Base-by-base conservation (phyloP, 1,140 invertebrate species). In the Phymorhynchus buccinoides region DNA sequence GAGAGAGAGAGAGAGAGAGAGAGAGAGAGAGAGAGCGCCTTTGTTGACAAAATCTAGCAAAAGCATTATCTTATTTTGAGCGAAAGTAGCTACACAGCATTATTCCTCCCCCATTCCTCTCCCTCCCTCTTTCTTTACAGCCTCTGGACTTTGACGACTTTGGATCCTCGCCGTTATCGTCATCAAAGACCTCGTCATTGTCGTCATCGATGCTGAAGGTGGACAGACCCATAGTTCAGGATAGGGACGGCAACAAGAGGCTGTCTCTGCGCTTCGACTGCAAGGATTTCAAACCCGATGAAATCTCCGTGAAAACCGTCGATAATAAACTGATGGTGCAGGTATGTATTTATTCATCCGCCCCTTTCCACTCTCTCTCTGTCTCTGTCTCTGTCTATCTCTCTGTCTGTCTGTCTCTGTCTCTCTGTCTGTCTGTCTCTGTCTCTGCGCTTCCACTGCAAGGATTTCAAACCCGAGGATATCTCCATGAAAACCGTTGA, bases 391-490 rank as follows among this genome's bases (percentile, higher is more conserved):
- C 14, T 32, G 66, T 71, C 14, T 32, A 30, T 71, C 14, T 32
- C 14, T 71, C 14, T 71, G 66, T 71, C 14, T 71, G 66, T 71
- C 7, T 32, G 30, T 32, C 7, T 71, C 7, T 71, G 66, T 52
- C 14, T 71, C 9, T n/a, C 6, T 22, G 66, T 71, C 6, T n/a
- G 66, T 71, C 7, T 71, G 66, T n/a, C 14, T 71, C 79, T 92
- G 9, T 88, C 89, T 6, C 85, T 93, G 12, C 86, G 91, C 32
- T 93, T 93, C 86, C 91, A 93, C 81, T 90, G 90, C 39, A 90
- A 88, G 48, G 80, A 92, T 39, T 92, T 92, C 83, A 91, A 91
- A 85, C 91, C 92, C 0, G 91, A 92, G 56, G 91, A 92, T 86
- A 92, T 93, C 84, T 84, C 88, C 52, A 89, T 93, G 7, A 90